A percentile compares a stretch with the other conserved stretches of the same genome.
Evolutionary conservation across 2,797 vertebrate genomes (phyloP).

Genomic region (Pseudochromis fuscus): DNA sequence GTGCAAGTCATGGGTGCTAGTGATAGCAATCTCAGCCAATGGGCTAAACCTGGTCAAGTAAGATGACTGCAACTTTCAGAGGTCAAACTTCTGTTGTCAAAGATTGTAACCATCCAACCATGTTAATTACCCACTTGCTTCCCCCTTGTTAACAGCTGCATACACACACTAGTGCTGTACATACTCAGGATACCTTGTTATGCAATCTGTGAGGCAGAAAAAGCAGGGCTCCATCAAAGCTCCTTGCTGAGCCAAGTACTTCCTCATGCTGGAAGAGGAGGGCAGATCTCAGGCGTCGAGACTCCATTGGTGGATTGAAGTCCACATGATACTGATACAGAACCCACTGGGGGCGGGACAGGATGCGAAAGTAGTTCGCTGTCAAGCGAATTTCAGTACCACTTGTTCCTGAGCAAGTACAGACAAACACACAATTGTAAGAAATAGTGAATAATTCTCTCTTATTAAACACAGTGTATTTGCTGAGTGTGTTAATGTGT

Average conservation of each 20-base stretch:
- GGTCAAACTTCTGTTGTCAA: no score
- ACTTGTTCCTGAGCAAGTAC: slow-evolving; percentile 82
- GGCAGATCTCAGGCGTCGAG: slow-evolving; percentile 88
- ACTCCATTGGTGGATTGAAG: slow-evolving; percentile 92
- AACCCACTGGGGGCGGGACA: slow-evolving; percentile 92
- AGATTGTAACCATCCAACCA: no score
- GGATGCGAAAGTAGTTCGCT: slow-evolving; percentile 90
- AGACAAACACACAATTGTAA: neutral
- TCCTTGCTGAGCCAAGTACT: slow-evolving; percentile 86
- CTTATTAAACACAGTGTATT: neutral
- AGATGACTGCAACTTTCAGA: no score
- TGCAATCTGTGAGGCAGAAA: slow-evolving; percentile 89
- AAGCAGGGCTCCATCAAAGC: slow-evolving; percentile 91
- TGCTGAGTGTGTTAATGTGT: fast-evolving
- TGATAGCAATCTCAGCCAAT: no score
- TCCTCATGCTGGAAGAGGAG: slow-evolving; percentile 93
- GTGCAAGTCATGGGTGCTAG: neutral
- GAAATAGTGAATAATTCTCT: neutral
- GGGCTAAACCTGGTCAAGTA: no score
- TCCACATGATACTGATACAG: slow-evolving; percentile 94
- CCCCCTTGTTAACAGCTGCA: no score
- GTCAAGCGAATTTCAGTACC: slow-evolving; percentile 85
- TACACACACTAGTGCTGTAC: neutral
- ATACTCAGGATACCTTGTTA: slow-evolving; percentile 80
- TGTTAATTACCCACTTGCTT: no score